Conservation (phyloP, 2,113 vertebrate species). For the Spea bombifrons region DNA sequence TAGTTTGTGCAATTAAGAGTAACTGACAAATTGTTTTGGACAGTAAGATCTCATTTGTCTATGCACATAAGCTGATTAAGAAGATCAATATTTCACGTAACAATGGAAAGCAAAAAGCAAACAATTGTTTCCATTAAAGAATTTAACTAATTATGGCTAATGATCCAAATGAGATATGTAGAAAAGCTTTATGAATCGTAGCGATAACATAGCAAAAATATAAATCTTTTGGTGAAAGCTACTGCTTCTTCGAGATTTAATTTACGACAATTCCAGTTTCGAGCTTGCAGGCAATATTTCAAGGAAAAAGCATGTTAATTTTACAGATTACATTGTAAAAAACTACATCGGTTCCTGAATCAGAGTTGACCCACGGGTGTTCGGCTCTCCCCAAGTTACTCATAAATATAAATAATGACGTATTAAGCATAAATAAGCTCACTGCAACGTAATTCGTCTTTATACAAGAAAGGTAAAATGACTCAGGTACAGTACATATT, state of each 20-base stretch:
- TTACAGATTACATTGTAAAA: too few species aligned
- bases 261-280: neutral
- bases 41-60: slow-evolving; percentile 42
- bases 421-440: too few species aligned
- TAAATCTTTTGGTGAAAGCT: slow-evolving; percentile 20
- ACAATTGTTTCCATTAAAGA: slow-evolving; percentile 35
- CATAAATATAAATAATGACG: too few species aligned
- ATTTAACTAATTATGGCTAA: slow-evolving; percentile 44
- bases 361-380: too few species aligned
- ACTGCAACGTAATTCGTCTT: too few species aligned
- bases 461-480: too few species aligned
- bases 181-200: slow-evolving; percentile 14
- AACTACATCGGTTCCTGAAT: too few species aligned
- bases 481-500: too few species aligned
- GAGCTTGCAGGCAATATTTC: neutral
- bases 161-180: slow-evolving; percentile 46
- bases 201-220: neutral
- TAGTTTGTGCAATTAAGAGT: slow-evolving; percentile 33
- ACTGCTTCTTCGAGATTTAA: neutral
- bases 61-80: slow-evolving; percentile 43
- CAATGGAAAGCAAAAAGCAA: slow-evolving; percentile 29
- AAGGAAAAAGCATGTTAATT: neutral
- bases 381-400: too few species aligned
- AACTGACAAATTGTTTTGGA: slow-evolving; percentile 46
- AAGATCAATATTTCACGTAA: slow-evolving; percentile 40